Evolutionary conservation across 2,888 invertebrate species (phyloP), one percentile per base, ranked within the genome.

Genomic region (Trimorus sp.): DNA sequence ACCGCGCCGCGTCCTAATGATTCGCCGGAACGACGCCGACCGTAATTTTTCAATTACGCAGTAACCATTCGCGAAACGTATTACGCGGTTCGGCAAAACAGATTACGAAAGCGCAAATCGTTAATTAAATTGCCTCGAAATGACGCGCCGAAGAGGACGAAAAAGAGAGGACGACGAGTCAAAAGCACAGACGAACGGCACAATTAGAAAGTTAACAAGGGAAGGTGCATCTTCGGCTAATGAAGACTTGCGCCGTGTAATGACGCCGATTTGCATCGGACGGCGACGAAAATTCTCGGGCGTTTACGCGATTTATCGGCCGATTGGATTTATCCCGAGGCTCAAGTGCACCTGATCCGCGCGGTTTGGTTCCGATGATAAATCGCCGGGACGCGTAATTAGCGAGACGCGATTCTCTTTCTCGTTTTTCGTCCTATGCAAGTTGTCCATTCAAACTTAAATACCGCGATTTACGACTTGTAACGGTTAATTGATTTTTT

Each of bases 181-280:
- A 79, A 82, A 79, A 79, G 71, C 74, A 71, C 15, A 71, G 75
- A 83, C 66, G 82, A 66, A 79, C 82, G 79, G 75, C 68, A 79
- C 76, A 82, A 82, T 82, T 82, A 75, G 71, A 78, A 66, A 77
- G 79, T 59, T 68, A 65, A 79, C 69, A 70, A 75, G 75, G 66
- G 70, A 70, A 78, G 66, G 8, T 59, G 79, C 75, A 65, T 76
- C 83, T 42, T 38, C 16, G 63, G 58, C 79, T 83, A 83, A 83
- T 83, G 83, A 83, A 83, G 79, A 79, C 79, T 59, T 59, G 75
- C 83, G 63, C 58, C 7, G 26, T 26, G 26, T 4, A 4, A 26
- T 4, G 26, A 4, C 26, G 26, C 26, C 26, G 26, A 26, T 26
- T 26, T 26, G 26, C 26, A 26, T 26, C 26, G 2, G 26, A 26